phyloP scores from a whole-genome alignment of 2,888 invertebrate genomes.

The Xanthorhoe spadicearia region DNA sequence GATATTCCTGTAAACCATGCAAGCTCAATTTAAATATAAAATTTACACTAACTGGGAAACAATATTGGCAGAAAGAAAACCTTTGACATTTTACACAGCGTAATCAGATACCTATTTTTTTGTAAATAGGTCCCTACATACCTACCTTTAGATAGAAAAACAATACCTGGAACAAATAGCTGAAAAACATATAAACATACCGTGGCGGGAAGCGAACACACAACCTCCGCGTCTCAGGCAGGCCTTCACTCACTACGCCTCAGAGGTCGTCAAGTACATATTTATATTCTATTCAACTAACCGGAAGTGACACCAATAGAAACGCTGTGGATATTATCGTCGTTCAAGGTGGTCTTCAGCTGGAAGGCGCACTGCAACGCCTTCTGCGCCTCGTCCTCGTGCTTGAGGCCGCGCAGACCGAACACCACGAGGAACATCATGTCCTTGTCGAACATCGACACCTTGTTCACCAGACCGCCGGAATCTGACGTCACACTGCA shows the following conservation, averaged over 20 bases:
- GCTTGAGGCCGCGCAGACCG: constrained; percentile 89
- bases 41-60: neutral
- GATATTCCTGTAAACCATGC: constrained; percentile 78
- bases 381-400: constrained; percentile 87
- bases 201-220: too few relatives aligned
- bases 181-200: too few relatives aligned
- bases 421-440: constrained; percentile 89
- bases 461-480: constrained; percentile 87
- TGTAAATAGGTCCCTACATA: too few relatives aligned
- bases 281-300: constrained; percentile 41
- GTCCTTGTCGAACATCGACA: constrained; percentile 89
- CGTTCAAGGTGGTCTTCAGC: constrained; percentile 76
- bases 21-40: neutral
- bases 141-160: too few relatives aligned
- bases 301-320: constrained; percentile 89
- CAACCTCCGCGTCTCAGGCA: too few relatives aligned
- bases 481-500: constrained; percentile 75
- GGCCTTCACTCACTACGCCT: too few relatives aligned
- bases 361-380: constrained; percentile 87
- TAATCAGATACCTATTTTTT: too few relatives aligned
- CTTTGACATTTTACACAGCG: too few relatives aligned
- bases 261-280: too few relatives aligned
- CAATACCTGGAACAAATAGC: too few relatives aligned
- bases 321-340: constrained; percentile 77
- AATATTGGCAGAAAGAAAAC: too few relatives aligned